Base-by-base conservation (phyloP, 2,113 vertebrate genomes). In the Pygathrix nemaeus region DNA sequence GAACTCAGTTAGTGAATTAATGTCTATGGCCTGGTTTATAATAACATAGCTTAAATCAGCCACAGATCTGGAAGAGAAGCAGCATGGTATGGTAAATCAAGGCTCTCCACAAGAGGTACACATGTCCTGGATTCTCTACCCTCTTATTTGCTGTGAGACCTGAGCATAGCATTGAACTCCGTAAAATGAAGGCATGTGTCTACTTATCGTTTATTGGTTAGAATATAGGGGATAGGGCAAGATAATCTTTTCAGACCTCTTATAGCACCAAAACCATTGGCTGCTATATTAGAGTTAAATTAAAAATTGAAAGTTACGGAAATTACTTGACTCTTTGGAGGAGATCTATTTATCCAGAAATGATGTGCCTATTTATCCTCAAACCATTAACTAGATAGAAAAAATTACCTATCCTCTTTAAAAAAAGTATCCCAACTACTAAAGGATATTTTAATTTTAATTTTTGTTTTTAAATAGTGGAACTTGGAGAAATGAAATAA, bases 231-330 rank as follows among this genome's bases (percentile, higher is more conserved):
- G 21, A 80, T 55, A 80, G 13, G 5, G 30, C 48, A 94, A 73
- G 27, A 72, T 88, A 70, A 52, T 83, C 10, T 84, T 21, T 84
- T 50, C 16, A 57, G 66, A 8, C 1, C 20, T 90, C 35, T 84
- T 88, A 32, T 38, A 59, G 48, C 50, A 75, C n/a, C 88, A 55
- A 79, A 93, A 83, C 5, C 16, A 88, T 27, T 92, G 45, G 6
- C 38, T 85, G 61, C 57, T 32, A 93, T 94, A 88, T 95, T 87
- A 76, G 20, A 7, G 20, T 55, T 35, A 88, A 79, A 78, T 64
- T 82, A 76, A 78, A 45, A 92, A 89, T 59, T 30, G 10, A 81
- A 96, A 90, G 30, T 97, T 97, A 8, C 64, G 94, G 84, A 92
- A 92, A 92, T 87, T 52, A 72, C 20, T 50, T 68, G 27, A 52